Percentiles rank a stretch among this genome's conserved stretches.
Conservation (phyloP, 2,113 vertebrate genomes). For the Lipotes vexillifer region DNA sequence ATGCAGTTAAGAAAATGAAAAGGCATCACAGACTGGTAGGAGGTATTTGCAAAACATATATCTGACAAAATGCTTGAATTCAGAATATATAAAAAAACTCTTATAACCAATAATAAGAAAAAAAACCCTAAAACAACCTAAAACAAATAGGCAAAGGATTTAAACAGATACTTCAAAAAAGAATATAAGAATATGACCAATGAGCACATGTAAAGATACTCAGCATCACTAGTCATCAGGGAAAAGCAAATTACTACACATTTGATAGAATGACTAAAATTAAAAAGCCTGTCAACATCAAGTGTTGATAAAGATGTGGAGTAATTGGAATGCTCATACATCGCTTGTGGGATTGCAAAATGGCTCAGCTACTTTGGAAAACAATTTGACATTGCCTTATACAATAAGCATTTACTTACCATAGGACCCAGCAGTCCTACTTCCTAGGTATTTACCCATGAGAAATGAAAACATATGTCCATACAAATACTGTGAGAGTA, state of each 20-base stretch:
- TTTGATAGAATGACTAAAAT: not conserved
- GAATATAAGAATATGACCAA: not conserved
- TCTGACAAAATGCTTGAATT: not conserved
- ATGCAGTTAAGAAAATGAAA: constrained; percentile 8
- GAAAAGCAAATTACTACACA: not conserved
- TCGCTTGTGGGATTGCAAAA: not conserved
- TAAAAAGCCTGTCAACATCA: not conserved
- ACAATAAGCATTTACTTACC: not conserved
- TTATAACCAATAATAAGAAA: not conserved
- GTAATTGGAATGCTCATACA: not conserved
- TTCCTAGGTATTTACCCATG: not conserved
- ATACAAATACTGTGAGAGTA: not conserved
- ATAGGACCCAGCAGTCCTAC: not conserved
- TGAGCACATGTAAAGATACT: not conserved
- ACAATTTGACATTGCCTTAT: not conserved
- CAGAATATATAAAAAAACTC: not conserved
- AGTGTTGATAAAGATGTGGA: not conserved
- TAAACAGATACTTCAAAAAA: not conserved
- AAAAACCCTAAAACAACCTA: not conserved
- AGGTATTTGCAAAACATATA: not conserved
- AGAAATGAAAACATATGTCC: not conserved
- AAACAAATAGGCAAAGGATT: not conserved
- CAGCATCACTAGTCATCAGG: not conserved
- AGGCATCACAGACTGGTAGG: not conserved
- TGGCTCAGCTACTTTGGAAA: not conserved